Percentiles rank a stretch among this genome's conserved stretches.
phyloP scores from a whole-genome alignment of 2,888 invertebrate genomes.

The Folsomia candida region DNA sequence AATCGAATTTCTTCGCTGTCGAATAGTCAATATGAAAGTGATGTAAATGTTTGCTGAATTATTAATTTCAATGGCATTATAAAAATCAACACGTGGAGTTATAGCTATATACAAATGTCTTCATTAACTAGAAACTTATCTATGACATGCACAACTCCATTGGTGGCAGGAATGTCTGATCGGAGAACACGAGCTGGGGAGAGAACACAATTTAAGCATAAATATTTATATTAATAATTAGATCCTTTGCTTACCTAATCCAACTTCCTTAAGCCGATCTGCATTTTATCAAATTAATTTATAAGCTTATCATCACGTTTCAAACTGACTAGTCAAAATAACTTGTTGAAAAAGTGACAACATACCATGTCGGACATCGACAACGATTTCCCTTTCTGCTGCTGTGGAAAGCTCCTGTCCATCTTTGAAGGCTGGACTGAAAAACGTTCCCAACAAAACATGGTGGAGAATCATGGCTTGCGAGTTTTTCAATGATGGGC shows the following conservation, averaged over 20 bases:
- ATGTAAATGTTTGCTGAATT: no score
- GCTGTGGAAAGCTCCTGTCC: conserved; percentile 50
- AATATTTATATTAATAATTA: no score
- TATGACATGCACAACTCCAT: conserved; percentile 50
- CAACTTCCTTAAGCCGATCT: conserved; percentile 50
- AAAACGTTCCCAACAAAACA: conserved; percentile 49
- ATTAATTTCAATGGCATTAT: no score
- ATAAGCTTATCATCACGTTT: neutral
- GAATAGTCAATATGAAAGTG: no score
- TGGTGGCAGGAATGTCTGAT: conserved; percentile 50
- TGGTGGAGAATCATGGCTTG: conserved; percentile 50
- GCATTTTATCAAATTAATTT: neutral
- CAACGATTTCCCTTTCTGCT: conserved; percentile 47
- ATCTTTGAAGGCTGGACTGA: conserved; percentile 50
- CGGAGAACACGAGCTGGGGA: conserved; percentile 47
- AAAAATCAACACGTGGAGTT: no score
- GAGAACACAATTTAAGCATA: no score
- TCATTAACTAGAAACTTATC: conserved; percentile 49
- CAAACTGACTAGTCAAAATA: neutral
- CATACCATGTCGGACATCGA: conserved; percentile 49
- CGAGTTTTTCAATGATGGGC: conserved; percentile 35
- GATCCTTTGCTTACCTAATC: no score
- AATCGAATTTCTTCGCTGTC: no score
- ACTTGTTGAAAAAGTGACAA: neutral
- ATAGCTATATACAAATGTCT: conserved; percentile 46